Conservation (phyloP, 2,113 vertebrate species). For the Phoxinus phoxinus region DNA sequence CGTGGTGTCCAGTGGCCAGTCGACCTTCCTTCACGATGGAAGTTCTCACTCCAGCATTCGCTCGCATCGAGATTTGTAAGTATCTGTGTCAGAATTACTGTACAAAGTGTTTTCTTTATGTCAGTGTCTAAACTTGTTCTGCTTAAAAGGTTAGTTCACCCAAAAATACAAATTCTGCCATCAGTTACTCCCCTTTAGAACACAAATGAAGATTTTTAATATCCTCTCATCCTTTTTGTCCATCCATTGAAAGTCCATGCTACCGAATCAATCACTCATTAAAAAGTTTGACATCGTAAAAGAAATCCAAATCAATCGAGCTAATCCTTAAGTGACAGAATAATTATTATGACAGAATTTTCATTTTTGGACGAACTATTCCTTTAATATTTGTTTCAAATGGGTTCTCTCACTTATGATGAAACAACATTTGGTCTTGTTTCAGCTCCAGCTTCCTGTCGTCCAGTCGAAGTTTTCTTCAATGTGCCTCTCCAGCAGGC, state of each 20-base stretch:
- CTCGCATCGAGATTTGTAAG: conserved; percentile 80
- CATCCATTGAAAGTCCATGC: not conserved
- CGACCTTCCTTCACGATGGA: conserved; percentile 68
- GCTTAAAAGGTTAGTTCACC: not conserved
- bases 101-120: not conserved
- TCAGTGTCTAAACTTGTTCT: not conserved
- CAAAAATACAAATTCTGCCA: not conserved
- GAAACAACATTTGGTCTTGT: conserved; percentile 1
- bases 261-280: too few species aligned
- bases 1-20: conserved; percentile 84
- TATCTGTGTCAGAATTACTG: conserved; percentile 11
- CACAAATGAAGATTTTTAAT: not conserved
- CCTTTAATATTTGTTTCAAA: not conserved
- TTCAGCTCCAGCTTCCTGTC: conserved; percentile 77
- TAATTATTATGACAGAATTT: not conserved
- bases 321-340: not conserved
- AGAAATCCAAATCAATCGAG: not conserved
- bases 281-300: too few species aligned
- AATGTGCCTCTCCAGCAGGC: conserved; percentile 64
- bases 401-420: not conserved
- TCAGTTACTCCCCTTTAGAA: not conserved
- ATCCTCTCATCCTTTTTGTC: not conserved
- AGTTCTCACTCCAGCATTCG: conserved; percentile 69
- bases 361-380: not conserved
- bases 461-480: conserved; percentile 69